Evolutionary conservation across 1,140 invertebrate genomes (phyloP), one percentile per base, ranked within the genome.

Genomic region (Sitobion miscanthi): DNA sequence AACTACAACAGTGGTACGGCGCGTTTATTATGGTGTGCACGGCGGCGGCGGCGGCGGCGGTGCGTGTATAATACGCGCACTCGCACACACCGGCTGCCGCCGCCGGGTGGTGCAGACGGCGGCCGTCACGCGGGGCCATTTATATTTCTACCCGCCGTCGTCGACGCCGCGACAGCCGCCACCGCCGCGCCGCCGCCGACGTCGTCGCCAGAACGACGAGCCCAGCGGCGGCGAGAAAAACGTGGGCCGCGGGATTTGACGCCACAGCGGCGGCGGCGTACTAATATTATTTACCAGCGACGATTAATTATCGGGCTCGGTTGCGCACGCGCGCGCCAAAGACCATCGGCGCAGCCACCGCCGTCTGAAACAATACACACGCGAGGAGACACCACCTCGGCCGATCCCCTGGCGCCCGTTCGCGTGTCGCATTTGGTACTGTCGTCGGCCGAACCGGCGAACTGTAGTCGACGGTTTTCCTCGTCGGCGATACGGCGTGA

Each of bases 211-310:
- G 54, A 88, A 90, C 88, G 88, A 87, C 47, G 25, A 42, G 77
- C 77, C 91, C 91, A 35, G 45, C 77, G 54, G 23, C 88, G 57
- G 90, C 38, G 52, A 83, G 35, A 54, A 92, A 85, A 85, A 85
- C 77, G 91, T 92, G 69, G 91, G 69, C 91, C 77, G 91, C 91
- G 45, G 47, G 91, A 77, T 91, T 91, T 91, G 90, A 91, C 90
- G 91, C 91, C 77, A 85, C 91, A 21, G 47, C 82, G 62, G 45
- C 90, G 69, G n/a, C 90, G 49, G 47, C n/a, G 47, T 38, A 54
- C 49, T 38, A 89, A 54, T 54, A 90, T 90, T 62, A 90, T 62
- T 90, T 90, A 90, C 89, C 69, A 21, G 35, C 89, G 38, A 89
- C 87, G 87, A 89, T 89, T 89, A 89, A 89, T 89, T 89, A 89